Evolutionary conservation across 2,797 vertebrate genomes (phyloP).

Genomic region (Brotula barbata): DNA sequence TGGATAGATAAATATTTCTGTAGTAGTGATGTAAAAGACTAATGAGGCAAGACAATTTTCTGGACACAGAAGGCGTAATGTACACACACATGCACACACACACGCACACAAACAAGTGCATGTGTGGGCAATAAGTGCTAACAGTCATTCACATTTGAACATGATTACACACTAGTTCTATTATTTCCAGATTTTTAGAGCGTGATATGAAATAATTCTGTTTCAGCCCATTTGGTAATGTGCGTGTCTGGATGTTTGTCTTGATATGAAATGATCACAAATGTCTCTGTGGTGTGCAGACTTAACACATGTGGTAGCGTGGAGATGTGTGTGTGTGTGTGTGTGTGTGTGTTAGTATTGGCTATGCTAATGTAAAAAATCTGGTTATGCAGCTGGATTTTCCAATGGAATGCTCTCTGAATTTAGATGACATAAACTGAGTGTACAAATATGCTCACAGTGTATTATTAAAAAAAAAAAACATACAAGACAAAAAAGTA

Average conservation of each 20-base stretch:
- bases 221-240: conserved; percentile 65
- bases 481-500: neutral
- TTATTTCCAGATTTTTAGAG: conserved; percentile 79
- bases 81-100: conserved; percentile 18
- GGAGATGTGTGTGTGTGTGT: conserved; percentile 52
- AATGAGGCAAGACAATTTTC: conserved; percentile 18
- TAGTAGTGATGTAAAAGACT: conserved; percentile 26
- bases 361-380: no score
- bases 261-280: conserved; percentile 68
- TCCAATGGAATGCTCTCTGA: neutral
- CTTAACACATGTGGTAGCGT: conserved; percentile 65
- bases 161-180: conserved; percentile 64
- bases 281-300: conserved; percentile 59
- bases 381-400: neutral
- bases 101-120: conserved; percentile 27
- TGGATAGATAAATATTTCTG: conserved; percentile 41
- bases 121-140: conserved; percentile 47
- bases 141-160: conserved; percentile 72
- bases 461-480: neutral
- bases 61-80: conserved; percentile 22
- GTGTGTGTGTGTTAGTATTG: conserved; percentile 23
- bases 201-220: conserved; percentile 74
- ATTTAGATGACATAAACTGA: neutral
- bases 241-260: conserved; percentile 72
- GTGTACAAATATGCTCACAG: no score